Evolutionary conservation across 2,888 invertebrate genomes (phyloP), one percentile per base, ranked within the genome.

Genomic region (Myathropa florea): DNA sequence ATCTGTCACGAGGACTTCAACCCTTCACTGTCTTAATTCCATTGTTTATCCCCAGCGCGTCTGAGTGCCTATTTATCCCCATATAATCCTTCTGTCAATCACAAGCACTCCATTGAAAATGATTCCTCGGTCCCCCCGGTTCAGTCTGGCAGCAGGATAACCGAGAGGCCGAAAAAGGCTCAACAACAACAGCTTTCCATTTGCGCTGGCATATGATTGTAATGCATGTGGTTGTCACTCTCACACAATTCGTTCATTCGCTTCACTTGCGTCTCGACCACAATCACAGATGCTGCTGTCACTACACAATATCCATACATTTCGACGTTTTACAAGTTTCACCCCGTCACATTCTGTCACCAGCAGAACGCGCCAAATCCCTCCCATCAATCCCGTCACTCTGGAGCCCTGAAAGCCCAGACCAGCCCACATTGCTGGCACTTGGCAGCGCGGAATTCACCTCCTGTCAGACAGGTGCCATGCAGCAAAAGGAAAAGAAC

Each of bases 381-480:
- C 80, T 71, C 33, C 71, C 57, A 84, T 84, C 84, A 76, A 76
- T 71, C 71, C 76, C 57, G 65, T 61, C 80, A 76, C 59, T 64
- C 53, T 33, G 10, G n/a, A 3, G 12, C 24, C 7, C 4, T 18
- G 46, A 18, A 7, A 18, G 57, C 24, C 26, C 55, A 55, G n/a
- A 12, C 53, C 39, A 23, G 12, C 33, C 30, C 30, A 26, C n/a
- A 23, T 14, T 10, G 59, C 61, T 68, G 59, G 33, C 30, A 24
- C 23, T 33, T 33, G 21, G 70, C 26, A 60, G 59, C 26, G 55
- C 55, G 60, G 60, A 30, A 84, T 67, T 71, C 60, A 71, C 75
- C 83, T 80, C 60, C 65, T 53, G 75, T 30, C 75, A 71, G 75
- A 75, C 80, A 80, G 83, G 84, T 84, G 80, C 65, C 80, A 76